A percentile compares a stretch with the other conserved stretches of the same genome.
Conservation (phyloP, 1,140 invertebrate genomes). For the Macrocentrus cingulum region DNA sequence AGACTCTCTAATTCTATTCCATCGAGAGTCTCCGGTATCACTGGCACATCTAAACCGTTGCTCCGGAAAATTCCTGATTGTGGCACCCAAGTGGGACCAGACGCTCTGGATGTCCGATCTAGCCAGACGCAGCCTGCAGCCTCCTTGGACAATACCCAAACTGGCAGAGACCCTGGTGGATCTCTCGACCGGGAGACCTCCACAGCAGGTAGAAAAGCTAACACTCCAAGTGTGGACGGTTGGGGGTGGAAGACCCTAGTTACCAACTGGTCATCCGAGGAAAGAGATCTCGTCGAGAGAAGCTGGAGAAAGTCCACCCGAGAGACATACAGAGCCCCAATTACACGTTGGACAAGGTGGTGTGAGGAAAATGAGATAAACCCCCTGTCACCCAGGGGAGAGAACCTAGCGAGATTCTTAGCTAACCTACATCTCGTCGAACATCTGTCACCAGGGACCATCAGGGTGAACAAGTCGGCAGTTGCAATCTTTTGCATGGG, state of each 20-base stretch:
- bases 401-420: conserved; percentile 25
- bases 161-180: no score
- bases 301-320: conserved; percentile 22
- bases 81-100: conserved; percentile 12
- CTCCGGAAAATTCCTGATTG: conserved; percentile 1
- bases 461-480: conserved; percentile 43
- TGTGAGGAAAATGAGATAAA: conserved; percentile 31
- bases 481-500: conserved; percentile 37
- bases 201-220: no score
- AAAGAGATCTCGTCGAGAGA: conserved; percentile 12
- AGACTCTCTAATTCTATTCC: no score
- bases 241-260: conserved; percentile 18
- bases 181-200: no score
- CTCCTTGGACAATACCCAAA: no score
- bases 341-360: conserved; percentile 35
- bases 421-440: conserved; percentile 23
- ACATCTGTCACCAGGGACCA: conserved; percentile 33
- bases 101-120: conserved; percentile 20
- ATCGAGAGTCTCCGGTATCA: no score
- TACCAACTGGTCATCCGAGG: conserved; percentile 12
- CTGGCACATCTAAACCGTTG: conserved; percentile 42
- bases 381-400: conserved; percentile 22
- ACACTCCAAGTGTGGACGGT: conserved; percentile 32
- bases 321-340: conserved; percentile 25
- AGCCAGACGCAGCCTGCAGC: background rate